Base-by-base conservation (phyloP, 2,113 vertebrate genomes). In the Clarias gariepinus region DNA sequence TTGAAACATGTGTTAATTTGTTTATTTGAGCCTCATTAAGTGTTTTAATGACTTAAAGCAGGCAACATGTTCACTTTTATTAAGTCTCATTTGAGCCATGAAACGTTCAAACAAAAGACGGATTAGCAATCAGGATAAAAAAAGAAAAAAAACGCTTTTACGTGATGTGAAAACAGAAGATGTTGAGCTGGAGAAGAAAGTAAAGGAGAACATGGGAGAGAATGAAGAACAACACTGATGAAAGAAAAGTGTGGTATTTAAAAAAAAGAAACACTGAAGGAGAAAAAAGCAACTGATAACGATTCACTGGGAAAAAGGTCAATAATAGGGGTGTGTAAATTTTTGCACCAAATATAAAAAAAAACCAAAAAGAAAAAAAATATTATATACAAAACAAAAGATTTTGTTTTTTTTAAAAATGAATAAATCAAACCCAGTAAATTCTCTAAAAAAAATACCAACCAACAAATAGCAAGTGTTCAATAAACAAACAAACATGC, bases 11-110 rank as follows among this genome's bases (percentile, higher is more conserved):
- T 23, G 52, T 74, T 47, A 74, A 74, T 74, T 47, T 21, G 12
- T 25, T 74, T 25, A 74, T 74, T 73, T 41, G 9, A 41, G 71
- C 71, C 41, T 74, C 36, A 74, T 74, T 74, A 74, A 76, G 41
- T 53, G 41, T 52, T 76, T 12, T 52, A 76, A 76, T 7, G 73
- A 76, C 41, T 76, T 52, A 13, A 76, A 52, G 23, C 41, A 76
- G 41, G 23, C 73, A 76, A 76, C 73, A 76, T 76, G 71, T 47
- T 53, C 73, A 52, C 73, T 52, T 76, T 52, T 13, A 76, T 76
- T 76, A n/a, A 6, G 23, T 52, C 21, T 76, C 25, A 76, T 76
- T 15, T 52, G 41, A 52, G 23, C 4, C 73, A 52, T 23, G 33
- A 73, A 73, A 73, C 3, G 19, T 52, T 76, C 10, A 76, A 52